These are phyloP conservation scores for Calephelis nemesis DNA, from an alignment of 1,140 invertebrate species.

Conservation along the genomic window DNA sequence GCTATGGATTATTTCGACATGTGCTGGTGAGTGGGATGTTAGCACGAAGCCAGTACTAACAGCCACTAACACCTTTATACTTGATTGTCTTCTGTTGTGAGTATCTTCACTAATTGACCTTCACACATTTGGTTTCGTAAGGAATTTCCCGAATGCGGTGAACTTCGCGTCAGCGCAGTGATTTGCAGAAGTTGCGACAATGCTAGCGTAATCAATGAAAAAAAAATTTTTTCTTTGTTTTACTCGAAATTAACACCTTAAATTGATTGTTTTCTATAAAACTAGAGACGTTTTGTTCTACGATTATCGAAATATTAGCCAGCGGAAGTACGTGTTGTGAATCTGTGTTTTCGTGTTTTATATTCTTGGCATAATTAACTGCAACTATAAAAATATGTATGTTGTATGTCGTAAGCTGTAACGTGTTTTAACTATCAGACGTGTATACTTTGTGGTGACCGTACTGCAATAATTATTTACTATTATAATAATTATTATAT, in stretches of 20 bases:
- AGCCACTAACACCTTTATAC: conserved; percentile 44
- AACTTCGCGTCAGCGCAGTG: conserved; percentile 25
- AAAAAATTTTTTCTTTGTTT: conserved; percentile 3
- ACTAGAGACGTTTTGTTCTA: background rate
- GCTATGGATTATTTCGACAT: conserved; percentile 73
- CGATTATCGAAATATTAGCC: conserved; percentile 3
- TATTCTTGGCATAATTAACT: conserved; percentile 19
- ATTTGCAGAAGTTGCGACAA: conserved; percentile 17
- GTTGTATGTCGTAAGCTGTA: conserved; percentile 13
- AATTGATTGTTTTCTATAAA: background rate
- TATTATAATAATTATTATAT: background rate
- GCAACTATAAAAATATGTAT: conserved; percentile 18
- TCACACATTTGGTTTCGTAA: background rate
- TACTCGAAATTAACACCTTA: background rate
- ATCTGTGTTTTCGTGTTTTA: conserved; percentile 16
- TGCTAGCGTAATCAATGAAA: conserved; percentile 7
- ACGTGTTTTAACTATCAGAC: background rate
- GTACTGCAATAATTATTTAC: background rate
- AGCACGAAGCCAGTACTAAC: conserved; percentile 47
- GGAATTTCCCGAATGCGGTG: conserved; percentile 20
- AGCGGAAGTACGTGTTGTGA: conserved; percentile 16
- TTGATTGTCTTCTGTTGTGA: conserved; percentile 36
- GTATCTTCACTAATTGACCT: conserved; percentile 31
- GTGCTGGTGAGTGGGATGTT: conserved; percentile 70
- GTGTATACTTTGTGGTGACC: conserved; percentile 6